These are phyloP conservation scores for Atethmia centrago DNA, from an alignment of 2,888 invertebrate species.

Conservation along the genomic window DNA sequence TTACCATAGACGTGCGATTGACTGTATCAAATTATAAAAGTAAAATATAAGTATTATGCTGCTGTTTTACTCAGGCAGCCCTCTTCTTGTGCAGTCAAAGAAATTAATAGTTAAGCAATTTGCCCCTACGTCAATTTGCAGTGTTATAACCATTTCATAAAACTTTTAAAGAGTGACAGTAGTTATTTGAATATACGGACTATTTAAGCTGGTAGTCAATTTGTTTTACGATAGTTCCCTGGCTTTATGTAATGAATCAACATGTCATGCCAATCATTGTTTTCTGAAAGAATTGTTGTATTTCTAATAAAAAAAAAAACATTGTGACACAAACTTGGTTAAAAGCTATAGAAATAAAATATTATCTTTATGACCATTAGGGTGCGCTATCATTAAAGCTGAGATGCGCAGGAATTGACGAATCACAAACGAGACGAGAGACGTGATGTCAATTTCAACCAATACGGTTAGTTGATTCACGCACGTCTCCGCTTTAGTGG, in stretches of 20 bases:
- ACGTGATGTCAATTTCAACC: background rate
- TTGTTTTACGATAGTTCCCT: background rate
- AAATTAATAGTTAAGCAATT: background rate
- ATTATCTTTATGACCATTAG: background rate
- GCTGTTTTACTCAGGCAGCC: background rate
- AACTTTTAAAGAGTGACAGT: background rate
- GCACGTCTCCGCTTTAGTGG: background rate
- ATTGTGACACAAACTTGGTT: background rate
- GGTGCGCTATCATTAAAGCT: background rate
- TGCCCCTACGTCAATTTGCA: background rate
- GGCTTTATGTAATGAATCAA: background rate
- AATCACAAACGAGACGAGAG: background rate
- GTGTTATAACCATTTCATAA: background rate
- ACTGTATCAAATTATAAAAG: conserved; percentile 9
- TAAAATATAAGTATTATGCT: conserved; percentile 10
- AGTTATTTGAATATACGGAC: background rate
- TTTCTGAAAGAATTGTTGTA: conserved; percentile 2
- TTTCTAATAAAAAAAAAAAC: background rate
- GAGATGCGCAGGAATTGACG: background rate
- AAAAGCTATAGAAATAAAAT: background rate
- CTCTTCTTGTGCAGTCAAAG: background rate
- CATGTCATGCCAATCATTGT: background rate
- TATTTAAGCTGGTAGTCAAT: background rate
- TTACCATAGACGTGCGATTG: background rate
- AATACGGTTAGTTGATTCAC: background rate